Percentiles rank a stretch among this genome's conserved stretches.
Evolutionary conservation across 2,888 invertebrate species (phyloP).

Genomic region (Trichogramma dendrolimi): DNA sequence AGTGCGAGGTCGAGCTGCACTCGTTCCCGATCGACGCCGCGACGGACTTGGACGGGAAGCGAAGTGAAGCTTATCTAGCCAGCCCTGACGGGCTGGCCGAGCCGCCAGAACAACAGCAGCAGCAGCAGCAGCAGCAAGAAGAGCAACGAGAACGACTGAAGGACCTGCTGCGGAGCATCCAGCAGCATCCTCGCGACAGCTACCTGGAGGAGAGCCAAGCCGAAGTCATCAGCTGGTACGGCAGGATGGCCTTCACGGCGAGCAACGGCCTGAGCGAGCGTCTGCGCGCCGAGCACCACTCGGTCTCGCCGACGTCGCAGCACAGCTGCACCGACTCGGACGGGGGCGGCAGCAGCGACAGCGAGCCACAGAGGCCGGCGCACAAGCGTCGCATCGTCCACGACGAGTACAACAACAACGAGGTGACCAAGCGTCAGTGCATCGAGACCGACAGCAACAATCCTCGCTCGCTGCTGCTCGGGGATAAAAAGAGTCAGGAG

Average conservation of each 20-base stretch:
- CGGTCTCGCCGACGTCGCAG: slow-evolving; percentile 38
- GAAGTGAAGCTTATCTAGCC: too few relatives aligned
- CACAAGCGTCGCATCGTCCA: slow-evolving; percentile 37
- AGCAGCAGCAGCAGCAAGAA: slow-evolving; percentile 1
- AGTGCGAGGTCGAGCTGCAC: slow-evolving; percentile 16
- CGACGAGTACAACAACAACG: slow-evolving; percentile 60
- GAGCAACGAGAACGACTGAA: slow-evolving; percentile 35
- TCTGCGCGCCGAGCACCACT: slow-evolving; percentile 59
- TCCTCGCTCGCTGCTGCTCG: not conserved
- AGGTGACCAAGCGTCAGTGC: slow-evolving; percentile 49
- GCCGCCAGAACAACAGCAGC: slow-evolving; percentile 5
- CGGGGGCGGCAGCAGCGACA: slow-evolving; percentile 32
- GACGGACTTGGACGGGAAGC: too few relatives aligned
- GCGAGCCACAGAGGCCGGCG: slow-evolving; percentile 34
- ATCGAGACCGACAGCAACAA: slow-evolving; percentile 25
- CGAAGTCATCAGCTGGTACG: slow-evolving; percentile 67
- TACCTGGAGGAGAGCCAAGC: slow-evolving; percentile 51
- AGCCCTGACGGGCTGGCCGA: not conserved
- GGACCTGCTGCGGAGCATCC: slow-evolving; percentile 36
- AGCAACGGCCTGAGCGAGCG: slow-evolving; percentile 85
- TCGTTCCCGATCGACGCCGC: too few relatives aligned
- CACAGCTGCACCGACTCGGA: slow-evolving; percentile 44
- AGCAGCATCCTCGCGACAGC: slow-evolving; percentile 36
- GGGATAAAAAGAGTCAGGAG: slow-evolving; percentile 19
- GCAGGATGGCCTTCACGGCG: slow-evolving; percentile 77